These are phyloP conservation scores for Falco peregrinus DNA, from an alignment of 2,797 vertebrate species.

Conservation along the genomic window DNA sequence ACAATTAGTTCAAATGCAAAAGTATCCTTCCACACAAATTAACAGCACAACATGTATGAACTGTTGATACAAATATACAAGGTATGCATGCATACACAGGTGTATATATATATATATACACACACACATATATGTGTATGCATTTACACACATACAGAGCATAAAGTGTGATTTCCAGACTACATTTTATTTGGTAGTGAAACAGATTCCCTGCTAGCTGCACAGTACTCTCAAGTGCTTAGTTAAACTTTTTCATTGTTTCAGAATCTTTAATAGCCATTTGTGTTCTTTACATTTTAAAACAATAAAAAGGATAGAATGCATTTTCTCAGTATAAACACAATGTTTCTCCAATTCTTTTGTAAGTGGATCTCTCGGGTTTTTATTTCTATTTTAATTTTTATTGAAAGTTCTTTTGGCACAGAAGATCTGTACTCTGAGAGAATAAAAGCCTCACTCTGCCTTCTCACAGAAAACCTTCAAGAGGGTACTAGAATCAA, in stretches of 20 bases:
- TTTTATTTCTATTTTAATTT: not conserved
- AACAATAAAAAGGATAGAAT: conserved; percentile 40
- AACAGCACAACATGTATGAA: not conserved
- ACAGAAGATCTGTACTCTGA: not conserved
- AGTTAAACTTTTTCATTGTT: conserved; percentile 32
- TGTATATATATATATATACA: no score
- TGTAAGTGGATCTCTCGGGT: not conserved
- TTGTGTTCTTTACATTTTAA: conserved; percentile 25
- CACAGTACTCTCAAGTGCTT: conserved; percentile 26
- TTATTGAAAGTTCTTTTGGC: not conserved
- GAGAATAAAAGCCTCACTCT: not conserved
- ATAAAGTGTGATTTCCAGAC: not conserved
- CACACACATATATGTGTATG: no score
- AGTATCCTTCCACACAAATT: not conserved
- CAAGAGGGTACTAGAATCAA: not conserved
- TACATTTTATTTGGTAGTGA: conserved; percentile 25
- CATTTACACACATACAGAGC: not conserved
- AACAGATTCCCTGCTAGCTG: not conserved
- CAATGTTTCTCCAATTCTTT: not conserved
- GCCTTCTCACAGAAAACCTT: not conserved
- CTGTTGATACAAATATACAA: not conserved
- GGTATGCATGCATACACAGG: not conserved
- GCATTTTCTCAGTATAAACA: not conserved
- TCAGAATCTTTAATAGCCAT: conserved; percentile 1
- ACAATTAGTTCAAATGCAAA: not conserved